Evolutionary conservation across 2,113 vertebrate species (phyloP).

Genomic region (Tonatia bakeri): DNA sequence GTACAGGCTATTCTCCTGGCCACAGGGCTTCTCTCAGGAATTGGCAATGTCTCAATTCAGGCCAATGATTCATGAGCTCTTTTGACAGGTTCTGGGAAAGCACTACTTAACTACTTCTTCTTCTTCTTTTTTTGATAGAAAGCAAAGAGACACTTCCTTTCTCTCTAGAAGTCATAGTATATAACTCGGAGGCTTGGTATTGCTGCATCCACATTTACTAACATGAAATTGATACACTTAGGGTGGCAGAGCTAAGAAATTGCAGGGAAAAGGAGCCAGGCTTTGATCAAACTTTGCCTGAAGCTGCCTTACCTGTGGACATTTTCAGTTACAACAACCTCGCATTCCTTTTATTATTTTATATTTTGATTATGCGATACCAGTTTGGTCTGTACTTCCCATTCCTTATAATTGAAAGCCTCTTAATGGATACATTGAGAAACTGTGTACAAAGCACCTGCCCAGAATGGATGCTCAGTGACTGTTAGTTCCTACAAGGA

Average conservation of each 20-base stretch:
- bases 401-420: not conserved
- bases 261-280: not conserved
- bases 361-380: not conserved
- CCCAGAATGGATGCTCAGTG: constrained; percentile 5
- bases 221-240: not conserved
- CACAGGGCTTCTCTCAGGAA: not conserved
- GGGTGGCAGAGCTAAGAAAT: not conserved
- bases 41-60: not conserved
- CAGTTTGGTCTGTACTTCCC: not conserved
- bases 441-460: constrained; percentile 1
- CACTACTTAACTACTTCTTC: not conserved
- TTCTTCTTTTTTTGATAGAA: not conserved
- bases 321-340: not conserved
- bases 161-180: not conserved
- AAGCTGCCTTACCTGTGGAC: not conserved
- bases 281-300: not conserved
- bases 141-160: not conserved
- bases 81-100: not conserved
- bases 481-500: not conserved
- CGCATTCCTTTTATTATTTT: not conserved
- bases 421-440: constrained; percentile 26
- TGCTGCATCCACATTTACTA: not conserved
- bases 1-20: not conserved
- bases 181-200: not conserved
- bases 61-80: not conserved